A percentile compares a stretch with the other conserved stretches of the same genome.
These are phyloP conservation scores for Psammodynastes pulverulentus DNA, from an alignment of 2,113 vertebrate genomes.

Conservation along the genomic window DNA sequence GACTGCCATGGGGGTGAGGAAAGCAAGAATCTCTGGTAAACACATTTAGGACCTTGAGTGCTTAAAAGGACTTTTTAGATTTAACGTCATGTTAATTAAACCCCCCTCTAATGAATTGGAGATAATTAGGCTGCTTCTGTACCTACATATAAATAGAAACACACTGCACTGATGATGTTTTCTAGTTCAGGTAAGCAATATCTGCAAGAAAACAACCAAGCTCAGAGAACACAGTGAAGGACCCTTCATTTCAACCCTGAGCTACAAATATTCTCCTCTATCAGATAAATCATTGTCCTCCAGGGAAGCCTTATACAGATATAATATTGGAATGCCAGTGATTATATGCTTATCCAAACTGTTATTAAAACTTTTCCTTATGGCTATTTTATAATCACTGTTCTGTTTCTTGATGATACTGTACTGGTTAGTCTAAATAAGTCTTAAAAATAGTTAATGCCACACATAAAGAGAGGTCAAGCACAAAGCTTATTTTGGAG, in stretches of 20 bases:
- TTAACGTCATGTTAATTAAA: not conserved
- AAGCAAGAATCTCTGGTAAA: not conserved
- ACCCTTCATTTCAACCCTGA: not conserved
- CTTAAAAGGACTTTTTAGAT: not conserved
- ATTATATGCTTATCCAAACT: not conserved
- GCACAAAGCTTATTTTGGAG: not conserved
- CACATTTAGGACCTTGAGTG: not conserved
- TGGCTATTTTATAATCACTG: not conserved
- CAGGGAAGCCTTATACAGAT: not conserved
- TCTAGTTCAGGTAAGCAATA: not conserved
- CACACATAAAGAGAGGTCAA: not conserved
- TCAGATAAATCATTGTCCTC: not conserved
- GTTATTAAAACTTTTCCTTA: constrained; percentile 3
- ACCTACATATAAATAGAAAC: not conserved
- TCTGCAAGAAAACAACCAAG: not conserved
- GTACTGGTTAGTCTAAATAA: not conserved
- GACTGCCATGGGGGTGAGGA: not conserved
- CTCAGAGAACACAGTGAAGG: not conserved
- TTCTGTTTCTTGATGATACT: not conserved
- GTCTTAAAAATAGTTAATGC: not conserved
- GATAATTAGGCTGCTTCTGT: not conserved
- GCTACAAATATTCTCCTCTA: not conserved
- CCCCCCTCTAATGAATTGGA: not conserved
- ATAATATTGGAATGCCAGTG: not conserved
- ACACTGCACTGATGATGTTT: not conserved